A percentile compares a stretch with the other conserved stretches of the same genome.
These are phyloP conservation scores for Conopomorpha cramerella DNA, from an alignment of 1,140 invertebrate species.

Conservation along the genomic window DNA sequence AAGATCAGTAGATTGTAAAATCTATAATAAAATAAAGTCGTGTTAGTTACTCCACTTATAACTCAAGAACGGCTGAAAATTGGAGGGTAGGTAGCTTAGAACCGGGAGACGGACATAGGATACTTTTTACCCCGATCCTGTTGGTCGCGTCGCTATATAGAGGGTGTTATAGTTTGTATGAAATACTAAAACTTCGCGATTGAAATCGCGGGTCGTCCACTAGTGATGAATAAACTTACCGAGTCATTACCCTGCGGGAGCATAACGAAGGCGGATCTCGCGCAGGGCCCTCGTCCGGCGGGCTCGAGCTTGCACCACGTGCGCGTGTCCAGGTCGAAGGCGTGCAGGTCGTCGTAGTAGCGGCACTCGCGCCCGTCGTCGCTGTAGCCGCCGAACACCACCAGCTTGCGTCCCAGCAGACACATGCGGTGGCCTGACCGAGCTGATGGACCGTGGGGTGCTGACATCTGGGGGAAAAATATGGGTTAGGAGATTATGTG, in stretches of 20 bases:
- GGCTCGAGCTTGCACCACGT: constrained; percentile 79
- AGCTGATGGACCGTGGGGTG: constrained; percentile 76
- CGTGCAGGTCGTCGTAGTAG: constrained; percentile 88
- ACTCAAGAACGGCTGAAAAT: too few species aligned
- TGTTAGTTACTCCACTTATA: too few species aligned
- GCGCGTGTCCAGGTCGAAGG: constrained; percentile 81
- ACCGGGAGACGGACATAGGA: too few species aligned
- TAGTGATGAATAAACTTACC: constrained; percentile 16
- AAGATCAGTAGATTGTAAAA: too few species aligned
- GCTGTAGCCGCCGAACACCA: constrained; percentile 91
- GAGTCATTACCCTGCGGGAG: constrained; percentile 37
- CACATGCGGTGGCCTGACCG: constrained; percentile 92
- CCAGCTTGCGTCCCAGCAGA: constrained; percentile 73
- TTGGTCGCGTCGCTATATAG: too few species aligned
- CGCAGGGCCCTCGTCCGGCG: constrained; percentile 67
- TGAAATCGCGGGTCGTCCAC: too few species aligned
- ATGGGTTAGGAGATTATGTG: background rate
- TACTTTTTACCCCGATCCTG: too few species aligned
- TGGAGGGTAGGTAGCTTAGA: too few species aligned
- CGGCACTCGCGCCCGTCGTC: constrained; percentile 87
- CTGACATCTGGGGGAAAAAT: constrained; percentile 38
- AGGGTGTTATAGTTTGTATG: too few species aligned
- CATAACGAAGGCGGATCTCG: constrained; percentile 61
- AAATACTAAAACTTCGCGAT: too few species aligned
- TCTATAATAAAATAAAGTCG: too few species aligned